A percentile compares a stretch with the other conserved stretches of the same genome.
These are phyloP conservation scores for Erebia ligea DNA, from an alignment of 2,888 invertebrate genomes.

Conservation along the genomic window DNA sequence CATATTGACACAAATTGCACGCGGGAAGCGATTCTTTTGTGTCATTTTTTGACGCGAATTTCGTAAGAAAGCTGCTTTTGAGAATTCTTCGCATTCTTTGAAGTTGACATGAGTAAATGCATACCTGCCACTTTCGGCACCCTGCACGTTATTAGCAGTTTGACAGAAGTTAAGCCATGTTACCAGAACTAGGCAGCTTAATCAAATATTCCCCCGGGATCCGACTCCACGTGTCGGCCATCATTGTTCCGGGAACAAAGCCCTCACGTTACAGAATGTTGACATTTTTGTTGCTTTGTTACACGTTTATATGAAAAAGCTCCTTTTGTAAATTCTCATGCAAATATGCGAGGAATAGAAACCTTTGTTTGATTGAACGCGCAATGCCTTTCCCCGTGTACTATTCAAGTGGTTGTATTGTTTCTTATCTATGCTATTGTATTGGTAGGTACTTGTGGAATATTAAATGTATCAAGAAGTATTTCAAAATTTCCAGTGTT, in stretches of 20 bases:
- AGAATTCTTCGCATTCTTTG: no score
- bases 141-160: neutral
- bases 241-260: constrained; percentile 50
- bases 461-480: neutral
- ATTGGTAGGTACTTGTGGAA: neutral
- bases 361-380: constrained; percentile 52
- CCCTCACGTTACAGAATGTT: constrained; percentile 56
- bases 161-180: neutral
- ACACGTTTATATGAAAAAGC: constrained; percentile 65
- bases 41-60: neutral
- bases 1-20: neutral
- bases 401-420: constrained; percentile 25
- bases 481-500: no score
- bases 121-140: neutral
- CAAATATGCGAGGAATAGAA: constrained; percentile 49
- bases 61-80: no score
- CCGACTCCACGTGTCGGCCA: constrained; percentile 33
- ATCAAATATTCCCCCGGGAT: constrained; percentile 30
- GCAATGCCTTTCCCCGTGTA: constrained; percentile 27
- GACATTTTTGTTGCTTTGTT: constrained; percentile 72
- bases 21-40: neutral
- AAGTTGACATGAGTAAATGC: no score
- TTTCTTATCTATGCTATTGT: constrained; percentile 19
- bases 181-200: constrained; percentile 25
- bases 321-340: constrained; percentile 59